Base-by-base conservation (phyloP, 2,797 vertebrate genomes). In the Enteromius mattozi region DNA sequence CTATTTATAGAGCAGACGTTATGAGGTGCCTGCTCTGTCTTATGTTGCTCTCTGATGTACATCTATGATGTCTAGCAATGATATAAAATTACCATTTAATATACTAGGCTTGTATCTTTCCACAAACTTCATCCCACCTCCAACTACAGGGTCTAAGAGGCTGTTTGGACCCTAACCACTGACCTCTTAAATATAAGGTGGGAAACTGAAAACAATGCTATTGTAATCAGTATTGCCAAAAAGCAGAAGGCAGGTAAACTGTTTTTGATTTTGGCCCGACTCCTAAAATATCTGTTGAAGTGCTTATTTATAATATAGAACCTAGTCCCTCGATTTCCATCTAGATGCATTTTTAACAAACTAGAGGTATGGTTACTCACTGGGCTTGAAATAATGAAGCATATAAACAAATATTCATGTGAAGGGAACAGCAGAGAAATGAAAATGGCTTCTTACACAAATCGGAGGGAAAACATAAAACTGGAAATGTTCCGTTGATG, bases 311-410 rank as follows among this genome's bases (percentile, higher is more conserved):
- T 27, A 61, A 61, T 61, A 61, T 27, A 33, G 54, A 61, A 80
- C 37, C 33, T 63, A 56, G 24, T 61, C 71, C n/a, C 45, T 83
- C 33, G 80, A 65, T 54, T 40, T 78, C 37, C 17, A 65, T 78
- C 77, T 54, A 72, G 71, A 75, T 81, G 87, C 81, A 88, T 88
- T 86, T 76, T 61, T 33, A 81, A 61, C 40, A 69, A 80, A 81
- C 33, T 69, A 66, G 65, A 78, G 49, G 59, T 82, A 68, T 40
- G 40, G 61, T 70, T 77, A 59, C 47, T 84, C 51, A 51, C 40
- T 65, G 35, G 54, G 82, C 77, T 56, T 66, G 51, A 66, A 83
- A 56, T 75, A 61, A 70, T 70, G 61, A 86, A 56, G 70, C 27
- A 80, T 37, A 65, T 51, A 66, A 66, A 54, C 16, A 42, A 19